phyloP scores from a whole-genome alignment of 1,140 invertebrate genomes.

The Druon quercuslanigerum region DNA sequence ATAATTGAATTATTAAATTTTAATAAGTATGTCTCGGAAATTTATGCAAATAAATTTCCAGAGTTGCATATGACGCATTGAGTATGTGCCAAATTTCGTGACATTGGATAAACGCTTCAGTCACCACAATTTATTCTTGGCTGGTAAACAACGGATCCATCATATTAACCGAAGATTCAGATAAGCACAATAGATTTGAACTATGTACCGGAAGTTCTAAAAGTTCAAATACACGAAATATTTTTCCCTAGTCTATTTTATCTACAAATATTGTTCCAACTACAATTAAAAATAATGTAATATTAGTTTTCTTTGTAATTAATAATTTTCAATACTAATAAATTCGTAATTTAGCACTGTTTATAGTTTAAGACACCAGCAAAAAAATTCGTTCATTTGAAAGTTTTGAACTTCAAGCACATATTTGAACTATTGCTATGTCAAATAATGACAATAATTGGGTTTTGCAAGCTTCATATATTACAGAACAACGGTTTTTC shows the following conservation, averaged over 20 bases:
- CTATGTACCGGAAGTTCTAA: background rate
- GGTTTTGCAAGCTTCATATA: background rate
- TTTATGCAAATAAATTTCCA: background rate
- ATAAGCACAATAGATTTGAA: slow-evolving; percentile 2
- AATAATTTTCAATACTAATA: too few species aligned
- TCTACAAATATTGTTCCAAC: too few species aligned
- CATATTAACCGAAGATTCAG: slow-evolving; percentile 4
- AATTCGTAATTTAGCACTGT: too few species aligned
- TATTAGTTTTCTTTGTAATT: too few species aligned
- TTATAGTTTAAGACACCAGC: too few species aligned
- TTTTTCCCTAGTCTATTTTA: too few species aligned
- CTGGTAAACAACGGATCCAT: background rate
- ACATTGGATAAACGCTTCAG: background rate
- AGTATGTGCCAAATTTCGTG: slow-evolving; percentile 2
- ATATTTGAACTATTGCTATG: background rate
- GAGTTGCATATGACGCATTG: background rate
- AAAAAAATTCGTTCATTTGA: too few species aligned
- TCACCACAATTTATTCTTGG: background rate
- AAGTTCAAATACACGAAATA: background rate
- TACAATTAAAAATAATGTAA: too few species aligned
- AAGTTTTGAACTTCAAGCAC: too few species aligned
- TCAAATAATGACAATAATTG: background rate
- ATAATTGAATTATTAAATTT: background rate
- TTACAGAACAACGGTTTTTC: slow-evolving; percentile 8
- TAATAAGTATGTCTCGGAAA: background rate